These are phyloP conservation scores for Andrena cerasifolii DNA, from an alignment of 1,140 invertebrate species.

Conservation along the genomic window DNA sequence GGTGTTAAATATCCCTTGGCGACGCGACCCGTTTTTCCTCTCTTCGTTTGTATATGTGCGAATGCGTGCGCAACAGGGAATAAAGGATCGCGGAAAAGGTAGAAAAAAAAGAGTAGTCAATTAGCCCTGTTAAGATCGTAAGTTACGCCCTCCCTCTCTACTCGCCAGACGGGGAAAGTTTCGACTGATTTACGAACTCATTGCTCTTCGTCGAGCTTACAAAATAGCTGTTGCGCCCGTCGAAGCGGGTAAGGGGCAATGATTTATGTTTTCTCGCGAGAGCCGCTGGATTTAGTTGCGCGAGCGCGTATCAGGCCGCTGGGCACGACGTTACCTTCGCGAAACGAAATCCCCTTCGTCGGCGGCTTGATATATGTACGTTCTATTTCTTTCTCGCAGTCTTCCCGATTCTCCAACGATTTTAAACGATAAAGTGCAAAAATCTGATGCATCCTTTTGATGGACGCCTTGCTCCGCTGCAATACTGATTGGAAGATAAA, in stretches of 20 bases:
- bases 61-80: no score
- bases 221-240: slow-evolving; percentile 39
- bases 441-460: no score
- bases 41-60: no score
- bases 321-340: neutral
- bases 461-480: no score
- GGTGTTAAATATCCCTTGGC: slow-evolving; percentile 21
- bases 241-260: slow-evolving; percentile 20
- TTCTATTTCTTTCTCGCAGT: neutral
- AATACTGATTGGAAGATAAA: no score
- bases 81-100: neutral
- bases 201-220: slow-evolving; percentile 28
- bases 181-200: slow-evolving; percentile 47
- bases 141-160: neutral
- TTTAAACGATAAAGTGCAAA: neutral
- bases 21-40: neutral
- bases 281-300: slow-evolving; percentile 14
- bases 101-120: neutral
- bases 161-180: slow-evolving; percentile 5
- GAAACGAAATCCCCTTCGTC: neutral
- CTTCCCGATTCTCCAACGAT: neutral
- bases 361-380: neutral
- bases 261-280: slow-evolving; percentile 27
- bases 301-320: neutral
- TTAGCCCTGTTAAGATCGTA: slow-evolving; percentile 27